Base-by-base conservation (phyloP, 2,888 invertebrate genomes). In the Dusona sp. region DNA sequence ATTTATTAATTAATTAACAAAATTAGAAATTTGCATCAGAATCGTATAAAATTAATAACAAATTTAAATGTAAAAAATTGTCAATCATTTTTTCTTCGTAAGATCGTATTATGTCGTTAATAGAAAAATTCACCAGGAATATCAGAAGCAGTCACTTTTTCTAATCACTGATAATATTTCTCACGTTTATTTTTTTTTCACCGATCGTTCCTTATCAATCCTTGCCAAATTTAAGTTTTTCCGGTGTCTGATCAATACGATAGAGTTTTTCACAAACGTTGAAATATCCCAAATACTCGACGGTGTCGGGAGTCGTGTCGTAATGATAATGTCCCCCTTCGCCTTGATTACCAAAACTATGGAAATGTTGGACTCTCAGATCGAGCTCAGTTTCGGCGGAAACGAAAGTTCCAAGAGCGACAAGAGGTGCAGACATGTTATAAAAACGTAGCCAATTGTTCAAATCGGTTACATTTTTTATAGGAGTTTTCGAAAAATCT, bases 261-360 rank as follows among this genome's bases (percentile, higher is more conserved):
- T 97, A 95, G 84, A 98, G 95, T 93, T 95, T 95, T 92, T 95
- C 96, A 3, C 97, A 98, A 64, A 97, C 94, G 91, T 96, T 96
- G 94, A 99, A 98, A 95, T 98, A 99, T 0, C 97, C 99, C 92
- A 98, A 96, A 95, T 99, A 99, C 93, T 97, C 97, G 13, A 96
- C 98, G n/a, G 94, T 95, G 11, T 96, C 97, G 0, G 99, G 99
- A 45, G 98, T 98, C 11, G 97, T 97, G 95, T 99, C 99, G 93
- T 97, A 97, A 95, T 99, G 99, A 95, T 99, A 99, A 95, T 99
- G 99, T 0, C 99, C 99, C 89, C 98, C 98, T 95, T 97, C 97
- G 83, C 97, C 97, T 93, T 97, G 97, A 92, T 96, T 95, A 89
- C 97, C 97, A 94, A 97, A 98, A 93, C 98, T 98, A 95, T 99